Conservation (phyloP, 2,888 invertebrate genomes). For the Rhopalosiphum nymphaeae region DNA sequence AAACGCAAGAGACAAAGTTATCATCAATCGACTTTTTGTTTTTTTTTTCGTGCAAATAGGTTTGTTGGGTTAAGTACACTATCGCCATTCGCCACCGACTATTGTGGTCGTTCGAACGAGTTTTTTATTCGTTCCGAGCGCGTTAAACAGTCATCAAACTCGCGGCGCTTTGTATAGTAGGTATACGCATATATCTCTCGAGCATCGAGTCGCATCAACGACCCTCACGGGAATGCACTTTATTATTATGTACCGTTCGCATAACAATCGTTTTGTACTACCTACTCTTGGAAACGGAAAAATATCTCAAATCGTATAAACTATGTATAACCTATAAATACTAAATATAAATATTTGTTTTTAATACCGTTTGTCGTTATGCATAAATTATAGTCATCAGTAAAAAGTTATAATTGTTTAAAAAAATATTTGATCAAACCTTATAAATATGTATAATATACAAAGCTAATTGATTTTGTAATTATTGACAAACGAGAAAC, state of each 20-base stretch:
- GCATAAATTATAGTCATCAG: background rate
- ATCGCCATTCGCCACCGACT: background rate
- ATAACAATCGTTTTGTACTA: background rate
- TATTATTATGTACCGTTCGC: background rate
- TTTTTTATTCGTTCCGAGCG: slow-evolving; percentile 13
- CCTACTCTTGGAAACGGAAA: background rate
- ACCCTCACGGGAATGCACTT: background rate
- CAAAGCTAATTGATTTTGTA: background rate
- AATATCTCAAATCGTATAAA: slow-evolving; percentile 2
- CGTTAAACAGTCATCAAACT: slow-evolving; percentile 8
- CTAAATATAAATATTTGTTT: background rate
- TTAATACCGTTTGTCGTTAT: background rate
- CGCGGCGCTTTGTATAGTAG: background rate
- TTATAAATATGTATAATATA: background rate
- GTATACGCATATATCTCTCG: background rate
- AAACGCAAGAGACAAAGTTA: background rate
- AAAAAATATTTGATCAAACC: background rate
- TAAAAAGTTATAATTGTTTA: background rate
- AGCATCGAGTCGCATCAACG: background rate
- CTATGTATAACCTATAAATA: background rate
- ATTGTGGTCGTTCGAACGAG: background rate
- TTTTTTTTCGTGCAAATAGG: background rate
- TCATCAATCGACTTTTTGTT: background rate
- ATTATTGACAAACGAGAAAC: background rate
- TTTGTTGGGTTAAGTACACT: background rate